Conservation (phyloP, 2,797 vertebrate species). For the Morelia viridis region DNA sequence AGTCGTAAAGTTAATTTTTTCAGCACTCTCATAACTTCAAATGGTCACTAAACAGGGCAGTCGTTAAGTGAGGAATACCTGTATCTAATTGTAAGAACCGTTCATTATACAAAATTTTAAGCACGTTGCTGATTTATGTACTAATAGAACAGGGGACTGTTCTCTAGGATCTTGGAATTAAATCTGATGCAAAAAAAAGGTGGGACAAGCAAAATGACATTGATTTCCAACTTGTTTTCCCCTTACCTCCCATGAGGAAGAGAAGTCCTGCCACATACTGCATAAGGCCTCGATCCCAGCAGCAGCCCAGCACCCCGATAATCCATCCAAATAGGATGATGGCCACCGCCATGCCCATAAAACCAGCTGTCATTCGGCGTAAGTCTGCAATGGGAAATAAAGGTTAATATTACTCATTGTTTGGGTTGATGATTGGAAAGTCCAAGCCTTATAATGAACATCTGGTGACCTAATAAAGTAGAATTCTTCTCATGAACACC, state of each 20-base stretch:
- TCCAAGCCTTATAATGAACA: not conserved
- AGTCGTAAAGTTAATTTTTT: not conserved
- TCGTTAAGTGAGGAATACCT: not conserved
- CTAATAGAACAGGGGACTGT: not conserved
- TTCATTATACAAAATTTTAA: not conserved
- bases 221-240: not conserved
- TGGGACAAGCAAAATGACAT: not conserved
- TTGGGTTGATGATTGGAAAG: not conserved
- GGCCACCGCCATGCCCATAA: constrained; percentile 99
- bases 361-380: constrained; percentile 96
- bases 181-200: not conserved
- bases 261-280: constrained; percentile 98
- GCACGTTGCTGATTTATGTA: not conserved
- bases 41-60: not conserved
- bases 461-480: not conserved
- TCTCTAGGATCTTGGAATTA: not conserved
- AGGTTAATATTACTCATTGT: constrained; percentile 27
- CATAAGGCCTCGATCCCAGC: constrained; percentile 99
- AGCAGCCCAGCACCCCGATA: constrained; percentile 94
- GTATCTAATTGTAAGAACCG: not conserved
- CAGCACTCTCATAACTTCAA: not conserved
- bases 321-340: constrained; percentile 99
- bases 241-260: constrained; percentile 98
- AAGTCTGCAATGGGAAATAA: constrained; percentile 78
- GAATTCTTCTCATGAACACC: too few relatives aligned